These are phyloP conservation scores for Ceratoteleas bidentatus DNA, from an alignment of 1,140 invertebrate species.

Conservation along the genomic window DNA sequence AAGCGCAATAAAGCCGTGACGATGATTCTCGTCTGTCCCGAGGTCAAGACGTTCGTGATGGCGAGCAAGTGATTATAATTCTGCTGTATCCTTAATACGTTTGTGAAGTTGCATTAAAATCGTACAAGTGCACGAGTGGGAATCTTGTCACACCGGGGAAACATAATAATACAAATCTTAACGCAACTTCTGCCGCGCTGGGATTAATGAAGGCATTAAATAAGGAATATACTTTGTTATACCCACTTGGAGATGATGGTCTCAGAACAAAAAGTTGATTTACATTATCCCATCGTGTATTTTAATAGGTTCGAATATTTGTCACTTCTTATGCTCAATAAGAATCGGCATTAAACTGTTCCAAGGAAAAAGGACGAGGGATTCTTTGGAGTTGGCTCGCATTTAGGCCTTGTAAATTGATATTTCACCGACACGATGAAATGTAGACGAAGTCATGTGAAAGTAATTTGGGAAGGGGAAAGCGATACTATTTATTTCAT, in stretches of 20 bases:
- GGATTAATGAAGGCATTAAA: constrained; percentile 34
- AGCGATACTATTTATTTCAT: too few species aligned
- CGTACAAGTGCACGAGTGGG: constrained; percentile 34
- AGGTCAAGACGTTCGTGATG: constrained; percentile 34
- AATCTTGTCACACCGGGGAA: constrained; percentile 33
- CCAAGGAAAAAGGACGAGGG: too few species aligned
- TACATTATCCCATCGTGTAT: too few species aligned
- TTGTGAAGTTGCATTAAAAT: constrained; percentile 54
- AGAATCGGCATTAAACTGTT: too few species aligned
- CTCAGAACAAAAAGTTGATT: too few species aligned
- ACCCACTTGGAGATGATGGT: neutral
- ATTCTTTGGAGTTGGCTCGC: too few species aligned
- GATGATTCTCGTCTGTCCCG: constrained; percentile 24
- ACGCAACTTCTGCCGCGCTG: constrained; percentile 9
- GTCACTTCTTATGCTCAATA: too few species aligned
- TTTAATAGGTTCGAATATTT: too few species aligned
- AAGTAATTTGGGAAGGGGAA: too few species aligned
- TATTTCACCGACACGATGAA: too few species aligned
- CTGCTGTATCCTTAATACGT: constrained; percentile 47
- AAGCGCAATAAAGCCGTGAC: constrained; percentile 39
- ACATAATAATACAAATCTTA: constrained; percentile 45
- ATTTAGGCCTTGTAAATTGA: too few species aligned
- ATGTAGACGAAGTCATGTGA: too few species aligned
- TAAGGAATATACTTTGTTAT: constrained; percentile 30
- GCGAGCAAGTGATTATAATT: constrained; percentile 50